phyloP scores from a whole-genome alignment of 2,113 vertebrate species.

The Ictalurus punctatus region DNA sequence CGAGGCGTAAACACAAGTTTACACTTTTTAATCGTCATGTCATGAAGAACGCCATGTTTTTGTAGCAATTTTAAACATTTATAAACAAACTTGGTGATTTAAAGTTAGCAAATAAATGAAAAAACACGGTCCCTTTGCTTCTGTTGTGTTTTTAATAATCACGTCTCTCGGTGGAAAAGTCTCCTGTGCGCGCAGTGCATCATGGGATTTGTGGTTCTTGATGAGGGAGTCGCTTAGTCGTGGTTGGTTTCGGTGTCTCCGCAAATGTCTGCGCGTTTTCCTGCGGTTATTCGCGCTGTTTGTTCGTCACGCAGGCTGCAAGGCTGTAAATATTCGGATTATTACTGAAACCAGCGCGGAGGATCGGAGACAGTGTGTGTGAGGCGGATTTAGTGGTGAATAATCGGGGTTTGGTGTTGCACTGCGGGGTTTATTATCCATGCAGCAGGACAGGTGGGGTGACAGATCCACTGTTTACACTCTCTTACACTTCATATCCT shows the following conservation, averaged over 20 bases:
- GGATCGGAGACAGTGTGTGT: not conserved
- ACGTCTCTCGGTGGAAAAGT: not conserved
- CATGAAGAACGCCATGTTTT: no score
- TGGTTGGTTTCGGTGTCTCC: not conserved
- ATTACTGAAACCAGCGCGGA: not conserved
- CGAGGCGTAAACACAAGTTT: not conserved
- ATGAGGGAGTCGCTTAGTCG: not conserved
- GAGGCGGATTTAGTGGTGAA: not conserved
- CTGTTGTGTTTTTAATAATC: not conserved
- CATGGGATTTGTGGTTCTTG: conserved; percentile 61
- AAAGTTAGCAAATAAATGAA: no score
- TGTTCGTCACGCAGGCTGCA: no score
- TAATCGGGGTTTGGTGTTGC: conserved; percentile 27
- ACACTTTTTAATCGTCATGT: not conserved
- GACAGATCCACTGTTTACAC: not conserved
- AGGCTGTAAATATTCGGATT: not conserved
- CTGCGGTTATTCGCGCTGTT: not conserved
- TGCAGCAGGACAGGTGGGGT: conserved; percentile 19
- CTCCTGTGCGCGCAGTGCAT: conserved; percentile 49
- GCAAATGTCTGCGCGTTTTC: not conserved
- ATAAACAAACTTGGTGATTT: not conserved
- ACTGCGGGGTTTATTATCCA: conserved; percentile 31
- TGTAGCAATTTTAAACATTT: not conserved
- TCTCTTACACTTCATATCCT: not conserved
- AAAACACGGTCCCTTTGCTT: not conserved